Conservation (phyloP, 2,113 vertebrate species). For the Misgurnus mizolepis region DNA sequence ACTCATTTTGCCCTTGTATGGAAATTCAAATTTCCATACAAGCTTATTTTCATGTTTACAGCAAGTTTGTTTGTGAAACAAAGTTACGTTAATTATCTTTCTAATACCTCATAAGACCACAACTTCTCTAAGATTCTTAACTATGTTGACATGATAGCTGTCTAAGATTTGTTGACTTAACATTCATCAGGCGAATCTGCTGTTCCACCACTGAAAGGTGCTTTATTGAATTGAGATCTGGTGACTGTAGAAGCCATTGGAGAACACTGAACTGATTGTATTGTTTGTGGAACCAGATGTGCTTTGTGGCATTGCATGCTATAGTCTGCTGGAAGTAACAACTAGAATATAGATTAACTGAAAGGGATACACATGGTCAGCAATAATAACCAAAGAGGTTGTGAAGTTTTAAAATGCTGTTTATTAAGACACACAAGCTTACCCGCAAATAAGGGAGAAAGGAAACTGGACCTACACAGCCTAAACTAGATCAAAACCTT, state of each 20-base stretch:
- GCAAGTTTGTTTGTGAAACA: neutral
- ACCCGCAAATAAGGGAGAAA: neutral
- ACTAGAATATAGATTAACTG: too few species aligned
- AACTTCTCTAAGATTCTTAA: neutral
- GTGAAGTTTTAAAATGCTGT: neutral
- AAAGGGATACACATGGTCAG: neutral
- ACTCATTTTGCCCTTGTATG: slow-evolving; percentile 2
- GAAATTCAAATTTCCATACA: neutral
- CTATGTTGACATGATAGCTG: neutral
- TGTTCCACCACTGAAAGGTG: neutral
- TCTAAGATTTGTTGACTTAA: neutral
- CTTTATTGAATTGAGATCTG: neutral
- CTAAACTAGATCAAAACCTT: neutral
- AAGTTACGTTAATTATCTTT: neutral
- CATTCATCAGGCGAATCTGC: neutral
- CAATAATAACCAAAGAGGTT: neutral
- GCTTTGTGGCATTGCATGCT: neutral
- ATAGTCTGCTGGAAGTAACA: too few species aligned
- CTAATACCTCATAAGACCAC: neutral
- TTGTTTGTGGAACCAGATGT: neutral
- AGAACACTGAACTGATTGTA: neutral
- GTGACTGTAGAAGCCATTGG: neutral
- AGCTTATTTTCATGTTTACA: slow-evolving; percentile 15
- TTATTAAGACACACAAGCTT: too few species aligned
- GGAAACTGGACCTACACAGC: neutral